Conservation (phyloP, 2,113 vertebrate genomes). For the Oxygymnocypris stewartii region DNA sequence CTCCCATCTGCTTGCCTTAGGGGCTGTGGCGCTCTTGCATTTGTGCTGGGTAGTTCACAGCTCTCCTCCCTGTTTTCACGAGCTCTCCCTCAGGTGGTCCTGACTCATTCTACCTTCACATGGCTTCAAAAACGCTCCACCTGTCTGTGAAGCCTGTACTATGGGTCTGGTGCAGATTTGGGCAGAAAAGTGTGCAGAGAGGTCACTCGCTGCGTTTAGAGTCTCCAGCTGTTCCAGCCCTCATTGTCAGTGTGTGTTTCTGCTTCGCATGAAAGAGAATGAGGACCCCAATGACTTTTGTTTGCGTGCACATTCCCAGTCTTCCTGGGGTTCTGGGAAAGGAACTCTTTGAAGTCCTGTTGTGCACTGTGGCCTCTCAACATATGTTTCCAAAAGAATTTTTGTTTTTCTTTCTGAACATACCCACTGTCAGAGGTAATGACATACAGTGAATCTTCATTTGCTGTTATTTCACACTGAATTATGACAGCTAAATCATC, state of each 20-base stretch:
- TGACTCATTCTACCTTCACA: conserved; percentile 44
- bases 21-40: background rate
- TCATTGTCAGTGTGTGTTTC: background rate
- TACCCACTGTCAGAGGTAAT: too few species aligned
- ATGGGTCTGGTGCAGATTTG: background rate
- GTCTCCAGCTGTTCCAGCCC: background rate
- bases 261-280: background rate
- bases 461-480: background rate
- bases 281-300: conserved; percentile 1
- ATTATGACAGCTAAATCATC: background rate
- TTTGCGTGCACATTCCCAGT: background rate
- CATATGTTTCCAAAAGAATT: background rate
- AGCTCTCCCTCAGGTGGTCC: conserved; percentile 25
- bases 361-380: background rate
- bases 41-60: conserved; percentile 14
- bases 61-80: conserved; percentile 1
- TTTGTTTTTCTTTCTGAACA: too few species aligned
- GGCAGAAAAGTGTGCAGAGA: background rate
- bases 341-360: background rate
- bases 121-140: conserved; percentile 45
- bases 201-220: background rate
- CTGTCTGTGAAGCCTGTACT: conserved; percentile 48
- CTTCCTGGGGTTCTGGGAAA: background rate
- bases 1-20: conserved; percentile 41
- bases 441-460: background rate